Percentiles rank a stretch among this genome's conserved stretches.
Conservation (phyloP, 2,113 vertebrate species). For the Upupa epops region DNA sequence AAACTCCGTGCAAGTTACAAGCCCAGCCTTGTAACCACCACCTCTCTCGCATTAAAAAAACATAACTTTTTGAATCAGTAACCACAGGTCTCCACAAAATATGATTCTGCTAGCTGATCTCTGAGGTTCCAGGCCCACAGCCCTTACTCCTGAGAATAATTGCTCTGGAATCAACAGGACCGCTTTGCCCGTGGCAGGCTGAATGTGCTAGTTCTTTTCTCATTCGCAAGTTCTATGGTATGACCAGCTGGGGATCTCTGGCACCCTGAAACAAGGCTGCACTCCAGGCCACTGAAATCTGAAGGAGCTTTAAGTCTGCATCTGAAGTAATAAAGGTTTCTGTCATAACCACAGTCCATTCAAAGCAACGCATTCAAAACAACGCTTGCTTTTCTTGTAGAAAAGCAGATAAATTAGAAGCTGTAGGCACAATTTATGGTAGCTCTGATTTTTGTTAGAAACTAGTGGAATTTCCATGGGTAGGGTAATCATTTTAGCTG, state of each 20-base stretch:
- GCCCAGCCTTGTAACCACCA: constrained; percentile 8
- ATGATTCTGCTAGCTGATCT: constrained; percentile 9
- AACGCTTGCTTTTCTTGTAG: neutral
- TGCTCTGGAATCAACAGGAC: neutral
- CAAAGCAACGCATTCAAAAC: neutral
- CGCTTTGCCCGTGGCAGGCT: neutral
- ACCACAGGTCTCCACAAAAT: constrained; percentile 28
- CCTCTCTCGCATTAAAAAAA: constrained; percentile 9
- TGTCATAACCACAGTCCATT: neutral
- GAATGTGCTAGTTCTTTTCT: neutral
- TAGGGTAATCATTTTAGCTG: neutral
- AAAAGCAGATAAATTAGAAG: neutral
- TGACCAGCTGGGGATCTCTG: neutral
- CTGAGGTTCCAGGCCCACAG: neutral
- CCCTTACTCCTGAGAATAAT: constrained; percentile 3
- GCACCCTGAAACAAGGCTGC: neutral
- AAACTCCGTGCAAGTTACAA: neutral
- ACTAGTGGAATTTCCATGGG: neutral
- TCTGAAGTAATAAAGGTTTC: neutral
- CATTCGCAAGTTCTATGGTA: neutral
- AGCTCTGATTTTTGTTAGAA: neutral
- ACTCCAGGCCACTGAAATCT: neutral
- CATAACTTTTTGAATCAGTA: constrained; percentile 4
- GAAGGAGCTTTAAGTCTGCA: neutral
- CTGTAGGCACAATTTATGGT: neutral